Evolutionary conservation across 2,113 vertebrate species (phyloP), one percentile per base, ranked within the genome.

Genomic region (Aptenodytes patagonicus): DNA sequence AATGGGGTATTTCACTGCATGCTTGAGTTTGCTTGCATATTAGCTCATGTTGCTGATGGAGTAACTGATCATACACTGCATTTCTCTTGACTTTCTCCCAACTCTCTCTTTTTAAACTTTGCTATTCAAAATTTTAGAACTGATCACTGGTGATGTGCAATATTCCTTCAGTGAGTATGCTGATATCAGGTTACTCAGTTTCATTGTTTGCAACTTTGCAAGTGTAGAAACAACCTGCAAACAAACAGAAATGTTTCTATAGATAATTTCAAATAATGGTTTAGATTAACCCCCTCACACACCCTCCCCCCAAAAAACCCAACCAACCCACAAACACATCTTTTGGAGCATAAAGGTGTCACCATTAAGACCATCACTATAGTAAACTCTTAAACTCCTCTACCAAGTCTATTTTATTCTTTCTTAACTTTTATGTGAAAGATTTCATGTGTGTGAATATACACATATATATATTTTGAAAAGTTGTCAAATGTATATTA

Each of bases 231-330:
- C 17, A 83, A 42, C 13, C 6, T 44, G 25, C 4, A 69, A 80
- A 44, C 17, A 76, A 42, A 32, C 7, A 11, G 25, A 24, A 61
- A 54, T 26, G 4, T 83, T 58, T 42, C 9, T 15, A 18, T 13
- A 31, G 11, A 25, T n/a, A 36, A 80, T 62, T n/a, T 68, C 12
- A 70, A 85, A 28, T 13, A 60, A 58, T 36, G 4, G 22, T 29
- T 72, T 51, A 26, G 3, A 4, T 46, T 95, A 46, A 2, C 22
- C 3, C 4, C 17, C 5, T 17, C 19, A 26, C 18, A 44, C 14
- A 32, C 7, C 14, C 5, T 5, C 7, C 5, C 0, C 6, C 3
- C 0, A 9, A 66, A 72, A 34, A 9, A 1, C 17, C 36, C 6
- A 17, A 19, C 3, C 24, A 52, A 38, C 4, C 6, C 11, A 44